Percentiles rank a stretch among this genome's conserved stretches.
Conservation (phyloP, 2,888 invertebrate species). For the Chaetoderma sp. region DNA sequence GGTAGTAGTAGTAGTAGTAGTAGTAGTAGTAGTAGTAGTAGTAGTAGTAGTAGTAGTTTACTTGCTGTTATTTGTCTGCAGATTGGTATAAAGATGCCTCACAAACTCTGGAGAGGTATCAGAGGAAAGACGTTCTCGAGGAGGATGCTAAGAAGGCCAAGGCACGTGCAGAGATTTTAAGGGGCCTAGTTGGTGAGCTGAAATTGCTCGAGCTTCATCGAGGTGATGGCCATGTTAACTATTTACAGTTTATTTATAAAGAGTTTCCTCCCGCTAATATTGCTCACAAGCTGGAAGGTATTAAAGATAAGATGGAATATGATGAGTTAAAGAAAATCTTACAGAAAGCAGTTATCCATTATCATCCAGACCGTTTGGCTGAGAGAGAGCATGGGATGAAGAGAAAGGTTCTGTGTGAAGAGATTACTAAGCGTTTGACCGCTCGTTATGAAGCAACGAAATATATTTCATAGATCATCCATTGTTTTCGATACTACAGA, state of each 20-base stretch:
- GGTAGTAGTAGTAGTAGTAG: no score
- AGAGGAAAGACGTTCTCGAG: conserved; percentile 35
- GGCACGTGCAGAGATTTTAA: conserved; percentile 26
- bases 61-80: conserved; percentile 34
- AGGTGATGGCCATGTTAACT: no score
- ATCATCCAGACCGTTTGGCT: conserved; percentile 47
- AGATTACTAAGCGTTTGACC: conserved; percentile 48
- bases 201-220: no score
- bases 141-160: conserved; percentile 38
- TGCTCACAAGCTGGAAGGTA: conserved; percentile 36
- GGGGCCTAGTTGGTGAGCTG: conserved; percentile 28
- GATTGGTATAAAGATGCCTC: conserved; percentile 46
- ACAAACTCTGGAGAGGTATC: conserved; percentile 36
- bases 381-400: conserved; percentile 37
- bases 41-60: no score
- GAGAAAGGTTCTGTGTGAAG: conserved; percentile 47
- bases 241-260: no score
- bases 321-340: conserved; percentile 37
- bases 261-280: no score
- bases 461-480: no score
- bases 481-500: no score
- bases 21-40: no score
- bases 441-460: conserved; percentile 35
- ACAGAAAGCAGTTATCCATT: conserved; percentile 45
- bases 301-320: conserved; percentile 4